A percentile compares a stretch with the other conserved stretches of the same genome.
Conservation (phyloP, 2,888 invertebrate species). For the Lasius fuliginosus region DNA sequence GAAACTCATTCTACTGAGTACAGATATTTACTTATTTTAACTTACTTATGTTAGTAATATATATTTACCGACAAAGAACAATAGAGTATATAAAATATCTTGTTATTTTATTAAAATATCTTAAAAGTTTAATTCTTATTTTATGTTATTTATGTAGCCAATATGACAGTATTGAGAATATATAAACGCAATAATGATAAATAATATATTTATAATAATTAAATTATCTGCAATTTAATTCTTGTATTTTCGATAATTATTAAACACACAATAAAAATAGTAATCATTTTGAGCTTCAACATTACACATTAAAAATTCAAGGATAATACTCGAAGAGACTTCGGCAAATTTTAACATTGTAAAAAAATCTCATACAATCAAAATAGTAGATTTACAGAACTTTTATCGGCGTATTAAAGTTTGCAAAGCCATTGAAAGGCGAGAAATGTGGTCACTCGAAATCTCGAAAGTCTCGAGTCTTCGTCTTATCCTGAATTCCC, state of each 20-base stretch:
- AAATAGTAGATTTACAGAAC: slow-evolving; percentile 30
- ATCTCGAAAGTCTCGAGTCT: slow-evolving; percentile 58
- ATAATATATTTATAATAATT: slow-evolving; percentile 7
- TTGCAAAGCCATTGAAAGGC: slow-evolving; percentile 40
- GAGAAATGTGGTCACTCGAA: slow-evolving; percentile 51
- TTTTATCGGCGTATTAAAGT: slow-evolving; percentile 36
- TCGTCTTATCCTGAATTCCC: slow-evolving; percentile 59
- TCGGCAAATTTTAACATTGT: neutral
- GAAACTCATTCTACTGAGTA: neutral
- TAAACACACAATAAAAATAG: neutral
- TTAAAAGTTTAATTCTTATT: neutral
- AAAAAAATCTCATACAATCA: slow-evolving; percentile 38
- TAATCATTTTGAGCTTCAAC: neutral
- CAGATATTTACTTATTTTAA: neutral
- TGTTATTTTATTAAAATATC: too few species aligned
- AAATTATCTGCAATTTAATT: neutral
- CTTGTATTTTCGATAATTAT: neutral
- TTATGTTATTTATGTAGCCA: neutral
- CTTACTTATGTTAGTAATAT: neutral
- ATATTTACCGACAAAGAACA: neutral
- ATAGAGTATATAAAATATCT: neutral
- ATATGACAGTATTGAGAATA: neutral
- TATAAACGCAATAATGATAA: neutral
- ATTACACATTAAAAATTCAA: slow-evolving; percentile 10
- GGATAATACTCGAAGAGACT: neutral